Percentiles rank a stretch among this genome's conserved stretches.
Conservation (phyloP, 2,888 invertebrate genomes). For the Phalera bucephala region DNA sequence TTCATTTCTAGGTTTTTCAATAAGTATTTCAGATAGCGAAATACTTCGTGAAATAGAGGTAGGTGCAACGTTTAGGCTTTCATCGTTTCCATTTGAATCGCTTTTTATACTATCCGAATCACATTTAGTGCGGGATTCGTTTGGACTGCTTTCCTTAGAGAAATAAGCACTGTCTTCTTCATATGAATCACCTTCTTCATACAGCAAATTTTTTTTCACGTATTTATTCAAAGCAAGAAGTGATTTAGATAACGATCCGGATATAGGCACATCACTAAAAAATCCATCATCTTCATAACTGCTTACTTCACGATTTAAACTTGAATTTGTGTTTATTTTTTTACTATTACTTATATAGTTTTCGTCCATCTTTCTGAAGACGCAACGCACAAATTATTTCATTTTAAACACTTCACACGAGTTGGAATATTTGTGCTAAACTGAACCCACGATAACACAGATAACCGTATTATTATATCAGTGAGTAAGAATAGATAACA, state of each 20-base stretch:
- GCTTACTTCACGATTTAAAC: conserved; percentile 28
- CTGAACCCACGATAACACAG: conserved; percentile 49
- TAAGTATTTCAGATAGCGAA: background rate
- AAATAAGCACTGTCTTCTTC: conserved; percentile 65
- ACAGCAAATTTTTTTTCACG: conserved; percentile 70
- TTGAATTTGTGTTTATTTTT: conserved; percentile 21
- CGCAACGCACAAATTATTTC: conserved; percentile 26
- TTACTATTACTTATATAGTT: conserved; percentile 26
- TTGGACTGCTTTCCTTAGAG: conserved; percentile 73
- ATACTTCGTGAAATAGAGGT: conserved; percentile 8
- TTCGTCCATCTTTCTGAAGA: conserved; percentile 41
- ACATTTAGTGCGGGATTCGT: conserved; percentile 60
- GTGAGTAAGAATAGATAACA: conserved; percentile 52
- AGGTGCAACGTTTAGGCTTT: conserved; percentile 9
- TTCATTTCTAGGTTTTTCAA: conserved; percentile 14
- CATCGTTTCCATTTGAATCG: conserved; percentile 40
- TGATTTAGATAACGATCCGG: conserved; percentile 67
- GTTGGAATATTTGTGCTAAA: conserved; percentile 41
- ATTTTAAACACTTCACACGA: conserved; percentile 44
- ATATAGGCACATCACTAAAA: conserved; percentile 62
- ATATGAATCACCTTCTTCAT: conserved; percentile 53
- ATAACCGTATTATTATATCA: conserved; percentile 57
- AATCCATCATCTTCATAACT: conserved; percentile 65
- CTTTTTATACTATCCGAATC: conserved; percentile 65
- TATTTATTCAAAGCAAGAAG: conserved; percentile 69